Conservation (phyloP, 2,797 vertebrate species). For the Platalea minor region DNA sequence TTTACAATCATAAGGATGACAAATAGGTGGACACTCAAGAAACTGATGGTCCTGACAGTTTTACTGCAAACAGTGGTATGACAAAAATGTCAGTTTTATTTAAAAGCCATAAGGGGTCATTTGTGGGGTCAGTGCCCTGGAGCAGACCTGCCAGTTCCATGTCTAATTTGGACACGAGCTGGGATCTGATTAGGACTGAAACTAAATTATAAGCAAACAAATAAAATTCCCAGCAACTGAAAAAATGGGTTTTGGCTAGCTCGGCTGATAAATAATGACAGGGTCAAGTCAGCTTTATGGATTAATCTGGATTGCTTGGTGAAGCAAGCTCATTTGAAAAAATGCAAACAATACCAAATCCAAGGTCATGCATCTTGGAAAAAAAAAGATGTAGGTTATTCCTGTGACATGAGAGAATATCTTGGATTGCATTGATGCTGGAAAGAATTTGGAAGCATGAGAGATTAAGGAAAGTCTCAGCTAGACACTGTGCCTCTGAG, state of each 20-base stretch:
- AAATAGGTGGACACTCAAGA: neutral
- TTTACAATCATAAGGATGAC: neutral
- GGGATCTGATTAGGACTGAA: neutral
- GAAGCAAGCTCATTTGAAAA: neutral
- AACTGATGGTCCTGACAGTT: neutral
- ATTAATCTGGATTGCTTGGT: neutral
- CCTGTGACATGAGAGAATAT: neutral
- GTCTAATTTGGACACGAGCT: neutral
- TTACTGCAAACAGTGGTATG: neutral
- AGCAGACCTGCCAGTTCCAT: neutral
- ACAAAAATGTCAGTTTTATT: neutral
- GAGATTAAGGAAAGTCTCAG: neutral
- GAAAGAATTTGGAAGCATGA: neutral
- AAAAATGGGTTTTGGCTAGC: neutral
- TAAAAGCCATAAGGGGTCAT: neutral
- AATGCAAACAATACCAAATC: neutral
- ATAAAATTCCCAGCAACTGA: neutral
- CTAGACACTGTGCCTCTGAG: neutral
- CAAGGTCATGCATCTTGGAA: neutral
- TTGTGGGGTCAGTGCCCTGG: neutral
- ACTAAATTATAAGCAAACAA: constrained; percentile 6
- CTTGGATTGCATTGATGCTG: neutral
- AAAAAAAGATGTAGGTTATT: neutral
- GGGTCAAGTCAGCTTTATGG: neutral
- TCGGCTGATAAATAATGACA: neutral